A percentile compares a stretch with the other conserved stretches of the same genome.
These are phyloP conservation scores for Corythornis cristatus DNA, from an alignment of 2,113 vertebrate genomes.

Conservation along the genomic window DNA sequence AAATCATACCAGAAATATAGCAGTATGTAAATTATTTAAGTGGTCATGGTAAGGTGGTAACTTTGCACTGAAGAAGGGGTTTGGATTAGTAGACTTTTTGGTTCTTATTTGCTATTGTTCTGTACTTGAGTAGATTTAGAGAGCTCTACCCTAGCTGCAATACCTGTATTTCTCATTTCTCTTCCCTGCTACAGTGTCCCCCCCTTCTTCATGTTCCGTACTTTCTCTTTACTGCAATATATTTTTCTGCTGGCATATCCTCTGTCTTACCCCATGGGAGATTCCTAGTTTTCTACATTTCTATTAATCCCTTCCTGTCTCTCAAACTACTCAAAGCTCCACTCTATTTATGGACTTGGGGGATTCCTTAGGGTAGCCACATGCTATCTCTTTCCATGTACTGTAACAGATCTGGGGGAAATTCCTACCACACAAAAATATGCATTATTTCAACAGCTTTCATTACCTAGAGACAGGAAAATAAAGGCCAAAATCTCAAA, in stretches of 20 bases:
- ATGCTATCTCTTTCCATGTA: neutral
- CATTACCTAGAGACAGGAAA: neutral
- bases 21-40: neutral
- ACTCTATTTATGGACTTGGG: neutral
- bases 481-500: neutral
- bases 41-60: neutral
- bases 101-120: neutral
- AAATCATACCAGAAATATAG: conserved; percentile 7
- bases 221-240: neutral
- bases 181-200: neutral
- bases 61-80: neutral
- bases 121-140: neutral
- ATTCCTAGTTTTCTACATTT: neutral
- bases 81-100: neutral
- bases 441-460: neutral
- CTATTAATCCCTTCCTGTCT: neutral
- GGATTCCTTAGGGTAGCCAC: neutral
- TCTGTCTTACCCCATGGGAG: neutral
- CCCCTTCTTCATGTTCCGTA: neutral
- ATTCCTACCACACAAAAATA: neutral
- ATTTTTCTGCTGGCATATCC: neutral
- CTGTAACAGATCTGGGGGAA: neutral
- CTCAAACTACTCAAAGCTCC: neutral
- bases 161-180: neutral
- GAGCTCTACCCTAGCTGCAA: neutral